Base-by-base conservation (phyloP, 2,113 vertebrate genomes). In the Dinomys branickii region DNA sequence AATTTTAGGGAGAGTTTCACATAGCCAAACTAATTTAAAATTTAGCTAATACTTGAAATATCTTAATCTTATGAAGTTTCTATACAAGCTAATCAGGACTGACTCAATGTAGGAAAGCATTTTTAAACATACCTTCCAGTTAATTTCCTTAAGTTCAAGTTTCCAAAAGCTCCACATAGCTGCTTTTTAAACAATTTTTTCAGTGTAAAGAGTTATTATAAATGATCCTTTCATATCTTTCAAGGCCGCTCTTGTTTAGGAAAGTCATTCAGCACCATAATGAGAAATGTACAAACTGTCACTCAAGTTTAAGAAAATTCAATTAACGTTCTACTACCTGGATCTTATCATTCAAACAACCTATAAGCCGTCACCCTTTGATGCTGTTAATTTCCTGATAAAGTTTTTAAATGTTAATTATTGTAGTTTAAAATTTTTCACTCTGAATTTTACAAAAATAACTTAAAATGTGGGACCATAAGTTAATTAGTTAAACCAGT, bases 71-170 rank as follows among this genome's bases (percentile, higher is more conserved):
- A 61, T 8, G 35, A 59, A 91, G 26, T 69, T 87, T 8, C 20
- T 26, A 38, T 5, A 59, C 24, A n/a, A 63, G 24, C 35, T 58
- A 61, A 90, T 26, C 13, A 67, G n/a, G 11, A 92, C 26, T 5
- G 30, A 20, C 2, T 63, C 54, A 54, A 80, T 0, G 3, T 9
- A 87, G 30, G 22, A 22, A 58, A 69, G 20, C 4, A 54, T 50
- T 77, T 86, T 88, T 56, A 88, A 89, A 87, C 81, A 10, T 20
- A 9, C 6, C 38, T 80, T 95, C 17, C 14, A 90, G 7, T 92
- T 65, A 80, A 71, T 90, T 93, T 89, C n/a, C 52, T 91, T 81
- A 71, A 88, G 35, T 91, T 91, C 56, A 85, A 69, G 54, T 90
- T 81, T 14, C 30, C 58, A 4, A 88, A 85, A 81, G 67, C 16